These are phyloP conservation scores for Chrysomallon squamiferum DNA, from an alignment of 1,140 invertebrate species.

Conservation along the genomic window DNA sequence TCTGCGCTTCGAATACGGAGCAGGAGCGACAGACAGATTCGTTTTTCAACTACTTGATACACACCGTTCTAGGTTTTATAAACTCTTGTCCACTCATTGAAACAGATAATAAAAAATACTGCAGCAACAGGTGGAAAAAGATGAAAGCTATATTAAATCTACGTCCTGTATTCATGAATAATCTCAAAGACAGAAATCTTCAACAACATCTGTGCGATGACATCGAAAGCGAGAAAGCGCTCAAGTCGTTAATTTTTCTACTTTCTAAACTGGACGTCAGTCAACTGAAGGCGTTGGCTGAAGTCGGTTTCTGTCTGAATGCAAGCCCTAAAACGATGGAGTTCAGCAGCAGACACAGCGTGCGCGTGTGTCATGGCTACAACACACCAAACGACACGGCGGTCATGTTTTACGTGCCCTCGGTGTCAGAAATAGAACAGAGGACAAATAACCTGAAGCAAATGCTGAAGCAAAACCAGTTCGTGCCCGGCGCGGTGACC, in stretches of 20 bases:
- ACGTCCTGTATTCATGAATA: background rate
- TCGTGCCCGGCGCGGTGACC: conserved; percentile 28
- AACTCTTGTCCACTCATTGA: background rate
- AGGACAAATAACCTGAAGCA: conserved; percentile 19
- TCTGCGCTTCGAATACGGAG: conserved; percentile 31
- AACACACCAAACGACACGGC: conserved; percentile 34
- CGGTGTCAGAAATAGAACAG: conserved; percentile 22
- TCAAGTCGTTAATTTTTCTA: conserved; percentile 17
- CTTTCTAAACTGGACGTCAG: conserved; percentile 11
- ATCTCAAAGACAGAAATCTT: background rate
- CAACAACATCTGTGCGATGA: background rate
- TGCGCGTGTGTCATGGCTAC: conserved; percentile 38
- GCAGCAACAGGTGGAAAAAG: background rate
- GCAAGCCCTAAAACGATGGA: conserved; percentile 33
- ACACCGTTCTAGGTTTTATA: conserved; percentile 13
- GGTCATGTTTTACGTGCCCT: conserved; percentile 36
- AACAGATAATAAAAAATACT: background rate
- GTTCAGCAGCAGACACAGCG: background rate
- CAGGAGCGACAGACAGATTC: conserved; percentile 30
- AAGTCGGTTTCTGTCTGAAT: conserved; percentile 42
- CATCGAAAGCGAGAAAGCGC: background rate
- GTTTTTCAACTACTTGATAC: conserved; percentile 20
- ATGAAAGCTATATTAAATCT: background rate
- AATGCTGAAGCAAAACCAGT: conserved; percentile 16
- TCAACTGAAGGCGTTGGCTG: conserved; percentile 17